These are phyloP conservation scores for Platichthys stellatus DNA, from an alignment of 2,113 vertebrate species.

Conservation along the genomic window DNA sequence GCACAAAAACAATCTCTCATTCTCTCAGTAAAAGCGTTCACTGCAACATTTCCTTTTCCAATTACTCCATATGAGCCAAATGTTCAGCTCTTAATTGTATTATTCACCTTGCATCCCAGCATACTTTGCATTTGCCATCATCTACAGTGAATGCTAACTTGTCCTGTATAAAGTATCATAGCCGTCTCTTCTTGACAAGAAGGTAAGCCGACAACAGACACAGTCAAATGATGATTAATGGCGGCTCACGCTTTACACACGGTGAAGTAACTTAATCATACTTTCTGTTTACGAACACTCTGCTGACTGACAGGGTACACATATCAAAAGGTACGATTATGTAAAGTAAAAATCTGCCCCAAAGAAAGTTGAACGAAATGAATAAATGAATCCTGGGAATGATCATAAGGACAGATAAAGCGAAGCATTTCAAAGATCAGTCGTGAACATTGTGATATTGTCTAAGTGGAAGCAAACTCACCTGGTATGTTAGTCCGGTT, in stretches of 20 bases:
- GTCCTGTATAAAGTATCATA: constrained; percentile 24
- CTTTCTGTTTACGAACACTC: constrained; percentile 59
- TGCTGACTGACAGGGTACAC: constrained; percentile 44
- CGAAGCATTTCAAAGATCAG: not conserved
- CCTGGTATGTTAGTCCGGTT: constrained; percentile 91
- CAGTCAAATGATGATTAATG: constrained; percentile 65
- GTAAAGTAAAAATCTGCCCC: constrained; percentile 6
- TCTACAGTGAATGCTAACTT: constrained; percentile 49
- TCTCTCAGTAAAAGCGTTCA: not conserved
- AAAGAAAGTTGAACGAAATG: not conserved
- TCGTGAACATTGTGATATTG: not conserved
- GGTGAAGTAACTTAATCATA: constrained; percentile 32
- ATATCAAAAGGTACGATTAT: constrained; percentile 14
- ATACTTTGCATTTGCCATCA: constrained; percentile 40
- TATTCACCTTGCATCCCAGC: constrained; percentile 30
- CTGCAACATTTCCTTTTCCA: not conserved
- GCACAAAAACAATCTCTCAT: not conserved
- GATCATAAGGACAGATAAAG: not conserved
- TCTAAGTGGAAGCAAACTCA: constrained; percentile 55
- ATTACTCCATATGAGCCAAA: constrained; percentile 2
- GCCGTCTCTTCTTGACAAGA: constrained; percentile 15
- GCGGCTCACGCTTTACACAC: constrained; percentile 50
- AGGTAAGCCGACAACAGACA: constrained; percentile 14
- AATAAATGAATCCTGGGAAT: not conserved
- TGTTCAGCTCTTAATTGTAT: not conserved